Percentiles rank a stretch among this genome's conserved stretches.
Conservation (phyloP, 1,140 invertebrate genomes). For the Bombus superbus region DNA sequence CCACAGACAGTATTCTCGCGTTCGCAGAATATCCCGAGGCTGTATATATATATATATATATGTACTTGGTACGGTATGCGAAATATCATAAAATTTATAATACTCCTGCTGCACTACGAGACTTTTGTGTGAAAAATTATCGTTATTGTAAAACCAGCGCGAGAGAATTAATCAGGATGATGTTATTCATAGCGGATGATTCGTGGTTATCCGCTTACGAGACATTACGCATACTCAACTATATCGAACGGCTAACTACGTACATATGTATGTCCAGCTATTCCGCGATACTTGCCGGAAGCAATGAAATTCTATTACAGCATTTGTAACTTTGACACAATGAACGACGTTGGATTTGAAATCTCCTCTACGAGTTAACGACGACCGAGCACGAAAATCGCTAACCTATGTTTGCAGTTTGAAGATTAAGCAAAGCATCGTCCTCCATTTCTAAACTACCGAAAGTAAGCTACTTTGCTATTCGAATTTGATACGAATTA, state of each 20-base stretch:
- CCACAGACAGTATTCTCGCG: not conserved
- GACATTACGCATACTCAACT: not conserved
- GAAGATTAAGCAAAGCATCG: not conserved
- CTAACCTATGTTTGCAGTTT: not conserved
- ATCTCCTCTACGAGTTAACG: not conserved
- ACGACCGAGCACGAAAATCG: not conserved
- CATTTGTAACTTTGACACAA: not conserved
- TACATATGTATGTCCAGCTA: not conserved
- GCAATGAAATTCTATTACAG: slow-evolving; percentile 12
- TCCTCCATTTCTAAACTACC: not conserved
- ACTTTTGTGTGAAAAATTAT: not conserved
- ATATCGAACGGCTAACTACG: not conserved
- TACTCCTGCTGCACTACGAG: too few relatives aligned
- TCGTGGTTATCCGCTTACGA: not conserved
- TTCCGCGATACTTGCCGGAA: not conserved
- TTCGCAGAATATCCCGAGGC: too few relatives aligned
- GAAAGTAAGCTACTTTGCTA: not conserved
- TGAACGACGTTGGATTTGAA: not conserved
- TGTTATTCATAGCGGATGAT: slow-evolving; percentile 21
- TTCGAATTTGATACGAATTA: not conserved
- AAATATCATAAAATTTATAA: too few relatives aligned
- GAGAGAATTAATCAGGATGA: not conserved
- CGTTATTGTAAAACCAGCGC: not conserved
- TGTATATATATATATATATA: too few relatives aligned
- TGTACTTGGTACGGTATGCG: too few relatives aligned